Conservation (phyloP, 2,113 vertebrate genomes). For the Bos taurus region ARS-UCD2.0 NC_037356.1:15418001-15418500, state of each 20-base stretch:
- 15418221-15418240: not conserved
- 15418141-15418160: not conserved
- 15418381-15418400: too few relatives aligned
- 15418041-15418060: not conserved
- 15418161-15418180: not conserved
- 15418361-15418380: too few relatives aligned
- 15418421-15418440: too few relatives aligned
- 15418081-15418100: not conserved
- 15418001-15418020: not conserved
- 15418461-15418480: too few relatives aligned
- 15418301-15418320: not conserved
- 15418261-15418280: not conserved
- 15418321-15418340: not conserved
- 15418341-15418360: not conserved
- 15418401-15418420: too few relatives aligned
- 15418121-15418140: not conserved
- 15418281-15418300: not conserved
- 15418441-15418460: too few relatives aligned
- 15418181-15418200: not conserved
- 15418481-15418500: not conserved
- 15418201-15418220: not conserved
- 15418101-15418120: not conserved
- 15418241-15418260: not conserved
- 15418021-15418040: not conserved
- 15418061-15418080: not conserved